Evolutionary conservation across 2,888 invertebrate species (phyloP), one percentile per base, ranked within the genome.

Genomic region (Calephelis perditalis): DNA sequence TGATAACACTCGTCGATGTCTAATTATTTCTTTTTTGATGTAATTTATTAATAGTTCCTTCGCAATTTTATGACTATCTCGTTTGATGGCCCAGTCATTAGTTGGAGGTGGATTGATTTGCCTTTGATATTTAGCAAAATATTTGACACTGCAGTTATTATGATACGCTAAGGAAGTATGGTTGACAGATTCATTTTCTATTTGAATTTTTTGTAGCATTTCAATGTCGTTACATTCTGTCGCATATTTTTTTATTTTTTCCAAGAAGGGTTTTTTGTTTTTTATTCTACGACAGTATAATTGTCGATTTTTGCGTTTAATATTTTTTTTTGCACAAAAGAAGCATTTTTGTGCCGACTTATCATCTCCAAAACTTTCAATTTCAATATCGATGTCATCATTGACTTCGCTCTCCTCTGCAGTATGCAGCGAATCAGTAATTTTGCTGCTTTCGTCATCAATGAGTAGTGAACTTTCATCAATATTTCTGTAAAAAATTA

Each of bases 221-320:
- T 46, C 47, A 9, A 58, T 46, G 26, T 26, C 45, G n/a, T n/a
- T 40, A 26, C 47, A 35, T 46, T 58, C 58, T 58, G 45, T 58
- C 15, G 58, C n/a, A 58, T 58, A 58, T 2, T 35, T 58, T 58
- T 58, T 58, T 35, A 46, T 58, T 58, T 58, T 49, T 47, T 49
- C 35, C 7, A 58, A 47, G 35, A 58, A 58, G 12, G 49, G 58
- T 36, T 47, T 47, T 58, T 58, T 58, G 5, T 58, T 58, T 49
- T 47, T 58, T 1, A 58, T 58, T 35, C 47, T 58, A 36, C 58
- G 58, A 35, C 47, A 49, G 37, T 58, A 58, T 46, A 45, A 46
- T 46, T 58, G 45, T 26, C 46, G 58, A 7, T 36, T 26, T 58
- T 58, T 58, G 12, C 45, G 58, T 58, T 58, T 44, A 7, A 37